Percentiles rank a stretch among this genome's conserved stretches.
Conservation (phyloP, 35 echinoderm and acorn worm genomes). For the Ophiothrix spiculata region DNA sequence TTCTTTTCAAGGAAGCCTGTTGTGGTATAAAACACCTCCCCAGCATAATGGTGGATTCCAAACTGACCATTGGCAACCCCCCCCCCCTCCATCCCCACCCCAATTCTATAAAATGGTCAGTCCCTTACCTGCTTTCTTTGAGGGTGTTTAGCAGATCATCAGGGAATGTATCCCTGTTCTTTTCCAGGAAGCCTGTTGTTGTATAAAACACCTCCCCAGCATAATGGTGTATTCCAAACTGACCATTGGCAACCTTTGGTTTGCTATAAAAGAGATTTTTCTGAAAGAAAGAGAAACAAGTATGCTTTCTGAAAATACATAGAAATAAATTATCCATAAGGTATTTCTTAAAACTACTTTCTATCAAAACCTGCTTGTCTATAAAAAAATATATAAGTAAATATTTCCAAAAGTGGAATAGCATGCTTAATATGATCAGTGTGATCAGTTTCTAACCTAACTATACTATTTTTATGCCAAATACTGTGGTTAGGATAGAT, state of each 20-base stretch:
- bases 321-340: neutral
- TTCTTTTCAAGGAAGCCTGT: slow-evolving; percentile 98
- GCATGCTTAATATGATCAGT: too few species aligned
- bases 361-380: neutral
- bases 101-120: neutral
- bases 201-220: slow-evolving; percentile 91
- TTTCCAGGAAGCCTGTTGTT: slow-evolving; percentile 93
- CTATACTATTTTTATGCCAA: too few species aligned
- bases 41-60: slow-evolving; percentile 96
- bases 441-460: too few species aligned
- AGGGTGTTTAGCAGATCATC: slow-evolving; percentile 82
- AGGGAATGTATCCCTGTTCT: slow-evolving; percentile 96
- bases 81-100: neutral
- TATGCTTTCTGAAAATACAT: too few species aligned
- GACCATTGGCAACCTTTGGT: slow-evolving; percentile 63
- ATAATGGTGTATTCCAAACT: slow-evolving; percentile 95
- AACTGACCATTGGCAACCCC: slow-evolving; percentile 26
- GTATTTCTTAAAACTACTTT: neutral
- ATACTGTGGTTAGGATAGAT: too few species aligned
- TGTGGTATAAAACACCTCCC: slow-evolving; percentile 85
- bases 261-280: slow-evolving; percentile 95
- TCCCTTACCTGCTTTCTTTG: slow-evolving; percentile 91
- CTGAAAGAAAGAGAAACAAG: slow-evolving; percentile 45
- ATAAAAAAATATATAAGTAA: neutral
- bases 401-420: too few species aligned